Conservation (phyloP, 2,797 vertebrate genomes). For the Loriculus beryllinus region DNA sequence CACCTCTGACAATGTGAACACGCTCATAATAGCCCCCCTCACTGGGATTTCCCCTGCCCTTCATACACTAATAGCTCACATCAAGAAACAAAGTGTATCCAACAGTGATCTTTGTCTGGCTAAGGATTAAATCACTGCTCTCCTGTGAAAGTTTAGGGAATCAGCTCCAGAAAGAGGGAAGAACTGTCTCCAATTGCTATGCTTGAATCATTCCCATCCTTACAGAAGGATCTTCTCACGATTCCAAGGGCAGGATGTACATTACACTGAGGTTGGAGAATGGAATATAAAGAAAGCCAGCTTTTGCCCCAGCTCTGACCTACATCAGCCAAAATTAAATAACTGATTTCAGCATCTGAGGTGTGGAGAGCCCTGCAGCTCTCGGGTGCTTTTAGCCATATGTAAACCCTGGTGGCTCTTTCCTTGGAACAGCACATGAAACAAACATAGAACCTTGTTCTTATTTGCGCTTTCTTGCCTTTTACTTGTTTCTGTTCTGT, state of each 20-base stretch:
- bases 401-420: not conserved
- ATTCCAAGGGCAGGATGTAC: not conserved
- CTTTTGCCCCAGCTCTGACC: not conserved
- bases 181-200: not conserved
- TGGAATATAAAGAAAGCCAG: not conserved
- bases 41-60: not conserved
- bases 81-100: not conserved
- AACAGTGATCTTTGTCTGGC: not conserved
- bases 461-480: not conserved
- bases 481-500: not conserved
- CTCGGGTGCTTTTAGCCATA: not conserved
- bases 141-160: not conserved
- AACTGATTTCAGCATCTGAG: not conserved
- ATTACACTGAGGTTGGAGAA: not conserved
- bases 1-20: not conserved
- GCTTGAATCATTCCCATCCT: not conserved
- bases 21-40: not conserved
- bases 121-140: not conserved
- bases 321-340: not conserved
- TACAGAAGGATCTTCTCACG: rapidly evolving
- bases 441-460: not conserved
- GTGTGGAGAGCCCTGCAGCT: not conserved
- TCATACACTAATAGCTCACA: not conserved
- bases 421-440: not conserved
- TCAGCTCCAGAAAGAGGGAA: not conserved